Conservation (phyloP, 2,113 vertebrate species). For the Pangasianodon hypophthalmus region DNA sequence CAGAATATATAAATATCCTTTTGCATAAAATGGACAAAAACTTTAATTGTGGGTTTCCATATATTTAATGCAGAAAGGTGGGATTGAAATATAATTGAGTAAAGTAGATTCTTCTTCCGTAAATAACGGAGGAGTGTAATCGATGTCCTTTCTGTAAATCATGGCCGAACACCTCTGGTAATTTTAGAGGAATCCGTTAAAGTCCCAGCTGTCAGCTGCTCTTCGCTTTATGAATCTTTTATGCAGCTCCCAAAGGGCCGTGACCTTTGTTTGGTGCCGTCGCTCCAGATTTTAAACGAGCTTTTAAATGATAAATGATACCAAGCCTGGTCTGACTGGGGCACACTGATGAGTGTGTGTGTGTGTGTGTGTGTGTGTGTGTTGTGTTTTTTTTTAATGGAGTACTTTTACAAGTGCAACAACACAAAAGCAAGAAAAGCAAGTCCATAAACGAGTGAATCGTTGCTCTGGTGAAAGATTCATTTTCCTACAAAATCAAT, state of each 20-base stretch:
- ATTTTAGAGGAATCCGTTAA: not conserved
- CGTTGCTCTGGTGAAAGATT: not conserved
- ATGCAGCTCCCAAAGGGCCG: constrained; percentile 14
- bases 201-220: constrained; percentile 33
- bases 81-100: not conserved
- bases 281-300: not conserved
- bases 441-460: not conserved
- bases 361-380: not conserved
- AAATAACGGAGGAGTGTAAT: not conserved
- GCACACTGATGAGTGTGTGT: not conserved
- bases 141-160: not conserved
- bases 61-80: not conserved
- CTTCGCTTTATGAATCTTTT: constrained; percentile 28
- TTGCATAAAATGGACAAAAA: not conserved
- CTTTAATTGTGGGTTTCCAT: not conserved
- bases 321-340: not conserved
- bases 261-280: constrained; percentile 29
- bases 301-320: constrained; percentile 40
- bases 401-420: not conserved
- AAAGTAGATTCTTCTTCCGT: not conserved
- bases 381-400: not conserved
- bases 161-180: not conserved
- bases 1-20: not conserved
- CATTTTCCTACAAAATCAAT: not conserved
- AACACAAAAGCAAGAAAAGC: not conserved